phyloP scores from a whole-genome alignment of 2,888 invertebrate genomes.

The Aproaerema taeniolella region DNA sequence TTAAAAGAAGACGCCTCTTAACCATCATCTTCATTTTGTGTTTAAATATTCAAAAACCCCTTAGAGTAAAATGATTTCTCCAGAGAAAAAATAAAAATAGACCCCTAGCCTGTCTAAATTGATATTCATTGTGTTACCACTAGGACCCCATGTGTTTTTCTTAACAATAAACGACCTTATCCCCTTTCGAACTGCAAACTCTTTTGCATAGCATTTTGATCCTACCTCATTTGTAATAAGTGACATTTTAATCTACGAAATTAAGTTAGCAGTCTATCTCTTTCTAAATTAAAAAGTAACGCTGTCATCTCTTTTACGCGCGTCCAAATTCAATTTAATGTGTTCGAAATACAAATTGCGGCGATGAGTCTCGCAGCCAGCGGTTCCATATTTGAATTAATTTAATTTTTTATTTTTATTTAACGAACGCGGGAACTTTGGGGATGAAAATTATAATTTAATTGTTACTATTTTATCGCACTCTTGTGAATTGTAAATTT shows the following conservation, averaged over 20 bases:
- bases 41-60: too few relatives aligned
- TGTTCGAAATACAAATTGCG: conserved; percentile 61
- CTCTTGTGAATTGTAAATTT: not conserved
- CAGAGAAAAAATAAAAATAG: conserved; percentile 25
- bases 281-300: conserved; percentile 2
- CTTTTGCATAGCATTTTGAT: conserved; percentile 24
- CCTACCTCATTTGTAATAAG: conserved; percentile 23
- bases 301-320: conserved; percentile 29
- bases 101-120: conserved; percentile 55
- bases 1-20: too few relatives aligned
- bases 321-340: conserved; percentile 60
- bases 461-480: too few relatives aligned
- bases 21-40: too few relatives aligned
- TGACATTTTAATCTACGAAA: conserved; percentile 20
- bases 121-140: conserved; percentile 72
- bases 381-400: conserved; percentile 60
- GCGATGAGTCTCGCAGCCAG: conserved; percentile 50
- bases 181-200: conserved; percentile 28
- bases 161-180: conserved; percentile 60
- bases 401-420: conserved; percentile 56
- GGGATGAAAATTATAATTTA: too few relatives aligned
- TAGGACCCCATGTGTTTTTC: conserved; percentile 71
- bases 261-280: conserved; percentile 16
- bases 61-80: too few relatives aligned
- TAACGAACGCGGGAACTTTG: conserved; percentile 56